Evolutionary conservation across 2,888 invertebrate genomes (phyloP), one percentile per base, ranked within the genome.

Genomic region (Abrostola triplasia): DNA sequence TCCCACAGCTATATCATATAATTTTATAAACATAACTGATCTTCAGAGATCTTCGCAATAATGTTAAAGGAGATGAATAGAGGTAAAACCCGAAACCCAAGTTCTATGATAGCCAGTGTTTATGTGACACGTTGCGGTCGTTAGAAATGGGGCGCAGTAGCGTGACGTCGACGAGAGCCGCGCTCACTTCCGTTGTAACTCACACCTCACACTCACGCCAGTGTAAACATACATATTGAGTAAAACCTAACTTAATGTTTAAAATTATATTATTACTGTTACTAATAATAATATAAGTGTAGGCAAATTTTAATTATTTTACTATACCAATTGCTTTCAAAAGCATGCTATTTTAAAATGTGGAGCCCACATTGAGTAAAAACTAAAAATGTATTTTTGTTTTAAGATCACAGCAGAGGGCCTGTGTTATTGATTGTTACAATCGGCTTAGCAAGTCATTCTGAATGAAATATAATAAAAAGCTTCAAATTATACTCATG

Each of bases 161-260:
- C 37, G 54, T 37, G 53, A 56, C 68, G 59, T 44, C 13, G 71
- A 47, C 52, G 62, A 63, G 56, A 42, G 52, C 37, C 64, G 35
- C 47, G 7, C 0, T 4, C 2, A 50, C 49, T 54, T 47, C 59
- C 70, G 64, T 42, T 67, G 64, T 50, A 36, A 62, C 37, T 44
- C 40, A 8, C 24, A 42, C 56, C 70, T 11, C 50, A 24, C 13
- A 36, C 24, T 47, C 24, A 9, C 38, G 41, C 13, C 9, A 24
- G 13, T 24, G 44, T 47, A 47, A 9, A 47, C 44, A 44, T 41
- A 41, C 5, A 41, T 41, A 41, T 5, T 40, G 5, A 40, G 40
- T 5, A 1, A 10, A 8, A 11, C 5, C n/a, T 41, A 42, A n/a
- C 5, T 12, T 42, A 5, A 5, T 42, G n/a, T n/a, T 41, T 41